phyloP scores from a whole-genome alignment of 2,113 vertebrate species.

The Brevimyrus niger region DNA sequence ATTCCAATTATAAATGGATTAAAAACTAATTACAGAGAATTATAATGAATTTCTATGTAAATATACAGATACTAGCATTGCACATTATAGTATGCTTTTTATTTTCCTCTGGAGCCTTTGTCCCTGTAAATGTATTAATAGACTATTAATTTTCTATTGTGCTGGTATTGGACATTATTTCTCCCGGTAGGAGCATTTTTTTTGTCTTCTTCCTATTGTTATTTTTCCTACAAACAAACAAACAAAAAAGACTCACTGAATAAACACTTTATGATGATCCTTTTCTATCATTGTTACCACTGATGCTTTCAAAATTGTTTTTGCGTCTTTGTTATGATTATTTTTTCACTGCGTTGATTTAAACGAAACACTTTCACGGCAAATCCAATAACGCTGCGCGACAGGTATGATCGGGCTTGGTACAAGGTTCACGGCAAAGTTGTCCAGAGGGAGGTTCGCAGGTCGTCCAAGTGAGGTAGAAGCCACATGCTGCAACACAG shows the following conservation, averaged over 20 bases:
- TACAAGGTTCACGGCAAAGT: constrained; percentile 19
- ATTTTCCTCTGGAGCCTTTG: constrained; percentile 71
- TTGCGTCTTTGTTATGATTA: constrained; percentile 62
- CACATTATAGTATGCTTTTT: constrained; percentile 75
- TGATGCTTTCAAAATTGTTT: constrained; percentile 65
- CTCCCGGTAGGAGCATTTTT: constrained; percentile 66
- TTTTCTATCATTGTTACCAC: constrained; percentile 65
- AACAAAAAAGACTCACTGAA: constrained; percentile 40
- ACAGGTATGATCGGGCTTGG: constrained; percentile 39
- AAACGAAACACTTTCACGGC: constrained; percentile 35
- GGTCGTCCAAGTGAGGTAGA: neutral
- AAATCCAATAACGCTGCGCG: neutral
- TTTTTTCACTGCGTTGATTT: constrained; percentile 63
- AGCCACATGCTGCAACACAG: neutral
- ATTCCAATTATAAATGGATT: constrained; percentile 60
- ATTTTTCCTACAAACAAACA: constrained; percentile 23
- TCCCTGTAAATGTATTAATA: constrained; percentile 76
- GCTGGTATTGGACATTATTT: constrained; percentile 77
- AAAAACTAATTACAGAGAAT: constrained; percentile 71
- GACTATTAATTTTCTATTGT: constrained; percentile 69
- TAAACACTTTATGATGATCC: constrained; percentile 63
- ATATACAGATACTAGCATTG: constrained; percentile 85
- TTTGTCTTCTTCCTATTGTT: constrained; percentile 25
- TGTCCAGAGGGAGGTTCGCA: neutral
- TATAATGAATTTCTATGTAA: constrained; percentile 73